Conservation (phyloP, 1,140 invertebrate species). For the Lithobius niger region DNA sequence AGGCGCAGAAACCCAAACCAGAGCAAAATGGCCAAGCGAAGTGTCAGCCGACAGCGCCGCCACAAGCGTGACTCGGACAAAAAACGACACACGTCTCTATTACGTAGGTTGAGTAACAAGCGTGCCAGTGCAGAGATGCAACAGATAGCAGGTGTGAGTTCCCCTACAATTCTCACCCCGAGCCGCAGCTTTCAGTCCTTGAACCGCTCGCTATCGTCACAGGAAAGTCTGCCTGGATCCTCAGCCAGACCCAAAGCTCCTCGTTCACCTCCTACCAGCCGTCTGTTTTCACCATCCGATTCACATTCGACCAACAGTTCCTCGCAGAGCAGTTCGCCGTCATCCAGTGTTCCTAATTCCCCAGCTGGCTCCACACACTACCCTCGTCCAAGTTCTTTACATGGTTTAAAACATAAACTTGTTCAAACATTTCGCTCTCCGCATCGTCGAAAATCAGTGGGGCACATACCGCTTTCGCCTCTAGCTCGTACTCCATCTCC, state of each 20-base stretch:
- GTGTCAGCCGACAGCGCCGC: constrained; percentile 19
- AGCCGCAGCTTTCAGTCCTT: constrained; percentile 58
- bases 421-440: constrained; percentile 57
- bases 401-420: constrained; percentile 87
- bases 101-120: constrained; percentile 77
- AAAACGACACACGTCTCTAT: constrained; percentile 71
- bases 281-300: constrained; percentile 36
- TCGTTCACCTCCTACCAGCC: constrained; percentile 40
- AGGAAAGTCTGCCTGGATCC: constrained; percentile 30
- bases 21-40: constrained; percentile 21
- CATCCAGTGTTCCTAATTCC: constrained; percentile 45
- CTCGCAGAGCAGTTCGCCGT: constrained; percentile 47
- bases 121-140: constrained; percentile 71
- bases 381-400: constrained; percentile 72
- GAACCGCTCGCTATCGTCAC: constrained; percentile 30
- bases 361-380: constrained; percentile 50
- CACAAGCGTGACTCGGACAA: constrained; percentile 48
- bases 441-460: constrained; percentile 80
- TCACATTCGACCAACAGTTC: constrained; percentile 38
- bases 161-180: constrained; percentile 21
- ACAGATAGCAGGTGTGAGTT: constrained; percentile 40
- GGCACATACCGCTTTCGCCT: constrained; percentile 91
- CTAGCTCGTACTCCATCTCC: constrained; percentile 86
- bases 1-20: constrained; percentile 52
- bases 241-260: constrained; percentile 30